A percentile compares a stretch with the other conserved stretches of the same genome.
These are phyloP conservation scores for Pseudotriccus pelzelni DNA, from an alignment of 2,797 vertebrate genomes.

Conservation along the genomic window DNA sequence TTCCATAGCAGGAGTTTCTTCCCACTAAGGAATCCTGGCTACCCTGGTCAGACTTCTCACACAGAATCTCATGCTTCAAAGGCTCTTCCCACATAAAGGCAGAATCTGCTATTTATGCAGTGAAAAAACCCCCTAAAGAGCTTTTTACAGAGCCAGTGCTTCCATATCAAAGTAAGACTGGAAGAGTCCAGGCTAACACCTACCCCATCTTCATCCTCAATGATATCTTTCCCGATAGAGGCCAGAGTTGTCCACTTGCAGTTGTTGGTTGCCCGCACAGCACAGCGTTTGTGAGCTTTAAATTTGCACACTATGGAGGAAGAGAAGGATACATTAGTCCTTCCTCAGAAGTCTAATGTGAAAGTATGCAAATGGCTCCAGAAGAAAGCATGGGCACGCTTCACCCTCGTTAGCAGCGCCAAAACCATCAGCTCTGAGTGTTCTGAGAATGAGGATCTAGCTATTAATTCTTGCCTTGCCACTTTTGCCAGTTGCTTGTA, in stretches of 20 bases:
- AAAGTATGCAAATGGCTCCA: not conserved
- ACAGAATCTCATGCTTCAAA: not conserved
- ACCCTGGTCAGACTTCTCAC: not conserved
- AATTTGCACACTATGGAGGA: conserved; percentile 90
- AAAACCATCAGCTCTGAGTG: not conserved
- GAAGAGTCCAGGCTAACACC: conserved; percentile 2
- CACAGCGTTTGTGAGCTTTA: conserved; percentile 95
- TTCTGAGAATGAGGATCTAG: not conserved
- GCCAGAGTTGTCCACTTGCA: conserved; percentile 98
- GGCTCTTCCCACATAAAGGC: not conserved
- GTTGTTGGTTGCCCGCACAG: conserved; percentile 92
- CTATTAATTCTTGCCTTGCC: not conserved
- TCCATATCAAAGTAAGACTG: not conserved
- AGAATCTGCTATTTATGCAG: not conserved
- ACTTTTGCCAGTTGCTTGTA: not conserved
- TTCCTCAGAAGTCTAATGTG: not conserved
- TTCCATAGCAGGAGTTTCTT: not conserved
- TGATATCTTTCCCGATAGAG: conserved; percentile 94
- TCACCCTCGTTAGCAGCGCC: not conserved
- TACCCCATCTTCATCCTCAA: conserved; percentile 97
- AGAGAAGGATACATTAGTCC: not conserved
- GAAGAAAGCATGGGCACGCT: not conserved
- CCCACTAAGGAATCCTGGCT: not conserved
- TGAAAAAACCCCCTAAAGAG: not conserved
- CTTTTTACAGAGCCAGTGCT: not conserved